Conservation (phyloP, 2,888 invertebrate genomes). For the Nipponacmea schrenckii region DNA sequence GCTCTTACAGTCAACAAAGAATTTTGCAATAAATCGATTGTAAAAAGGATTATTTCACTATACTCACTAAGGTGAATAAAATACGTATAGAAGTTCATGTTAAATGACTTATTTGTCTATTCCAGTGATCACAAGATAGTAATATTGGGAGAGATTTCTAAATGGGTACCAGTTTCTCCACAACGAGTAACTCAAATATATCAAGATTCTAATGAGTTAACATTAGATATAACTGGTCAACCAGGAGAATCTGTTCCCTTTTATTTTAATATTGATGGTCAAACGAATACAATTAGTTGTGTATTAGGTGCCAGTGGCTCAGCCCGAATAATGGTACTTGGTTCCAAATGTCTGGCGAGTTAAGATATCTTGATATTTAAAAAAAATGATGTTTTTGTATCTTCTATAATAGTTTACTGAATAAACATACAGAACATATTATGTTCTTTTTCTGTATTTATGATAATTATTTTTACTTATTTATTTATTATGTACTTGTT, state of each 20-base stretch:
- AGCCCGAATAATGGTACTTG: not conserved
- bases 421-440: no score
- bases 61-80: not conserved
- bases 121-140: constrained; percentile 24
- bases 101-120: constrained; percentile 4
- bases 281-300: not conserved
- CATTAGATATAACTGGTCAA: constrained; percentile 26
- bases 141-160: constrained; percentile 38
- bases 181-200: constrained; percentile 29
- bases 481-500: no score
- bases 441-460: no score
- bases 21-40: no score
- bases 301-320: not conserved
- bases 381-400: no score
- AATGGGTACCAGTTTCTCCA: constrained; percentile 43
- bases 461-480: no score
- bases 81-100: not conserved
- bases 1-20: no score
- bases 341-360: not conserved
- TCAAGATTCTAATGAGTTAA: constrained; percentile 18
- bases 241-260: constrained; percentile 25
- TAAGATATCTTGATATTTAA: not conserved
- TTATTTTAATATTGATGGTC: constrained; percentile 22
- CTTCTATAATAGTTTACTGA: no score
- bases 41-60: no score